Base-by-base conservation (phyloP, 2,797 vertebrate species). In the Hybognathus amarus region DNA sequence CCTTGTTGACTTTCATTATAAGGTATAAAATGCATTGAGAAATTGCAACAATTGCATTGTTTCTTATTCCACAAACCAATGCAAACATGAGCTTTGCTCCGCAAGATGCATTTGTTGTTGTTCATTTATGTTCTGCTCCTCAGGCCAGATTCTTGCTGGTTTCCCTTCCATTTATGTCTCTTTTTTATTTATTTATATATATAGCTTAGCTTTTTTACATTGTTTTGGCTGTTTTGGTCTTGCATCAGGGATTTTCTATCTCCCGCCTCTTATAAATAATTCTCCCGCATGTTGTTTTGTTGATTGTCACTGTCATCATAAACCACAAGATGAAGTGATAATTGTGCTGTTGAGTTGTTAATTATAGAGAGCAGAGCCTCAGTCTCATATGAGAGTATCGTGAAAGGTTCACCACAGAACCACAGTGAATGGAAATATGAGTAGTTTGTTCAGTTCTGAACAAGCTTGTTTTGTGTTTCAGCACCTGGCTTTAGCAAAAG, bases 401-500 rank as follows among this genome's bases (percentile, higher is more conserved):
- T 83, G 18, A 77, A 45, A 47, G 76, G 54, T 67, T 71, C 11
- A 64, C 63, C 24, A 13, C n/a, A 30, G 10, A 70, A 67, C 30
- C 22, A 5, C 54, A 70, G 61, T 82, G 64, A 78, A 73, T 56
- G 45, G n/a, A n/a, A 68, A 73, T 81, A 54, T 11, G 36, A 70
- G 59, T 56, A 45, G 59, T 68, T 17, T 78, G 52, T 86, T 78
- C 56, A 38, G 38, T 63, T 84, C 68, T 74, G 45, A 80, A 36
- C 64, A 52, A 66, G 77, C 59, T 10, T 70, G 38, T 85, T 52
- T 75, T 88, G 22, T 82, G 88, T 89, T 85, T 6, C 93, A 99
- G 97, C 97, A 97, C 87, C 93, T 97, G 91, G 93, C 96, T 0
- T 95, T 93, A 83, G 96, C 97, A 20, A 97, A 97, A 92, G 97